Percentiles rank a stretch among this genome's conserved stretches.
Conservation (phyloP, 2,113 vertebrate species). For the Nettapus auritus region DNA sequence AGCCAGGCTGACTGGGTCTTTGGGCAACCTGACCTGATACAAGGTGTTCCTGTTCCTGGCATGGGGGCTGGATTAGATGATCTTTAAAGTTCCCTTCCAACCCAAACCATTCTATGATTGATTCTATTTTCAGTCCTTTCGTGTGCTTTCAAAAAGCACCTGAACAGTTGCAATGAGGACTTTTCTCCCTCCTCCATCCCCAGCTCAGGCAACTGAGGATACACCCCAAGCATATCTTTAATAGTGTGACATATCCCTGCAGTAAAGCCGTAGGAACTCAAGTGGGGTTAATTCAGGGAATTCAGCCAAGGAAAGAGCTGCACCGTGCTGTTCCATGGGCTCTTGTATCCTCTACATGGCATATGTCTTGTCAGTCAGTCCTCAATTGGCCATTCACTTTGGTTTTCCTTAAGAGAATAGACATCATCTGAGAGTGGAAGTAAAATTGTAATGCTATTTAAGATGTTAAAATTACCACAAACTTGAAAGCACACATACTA, state of each 20-base stretch:
- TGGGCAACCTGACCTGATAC: too few species aligned
- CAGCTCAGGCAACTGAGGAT: neutral
- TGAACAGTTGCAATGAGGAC: neutral
- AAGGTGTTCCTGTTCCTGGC: too few species aligned
- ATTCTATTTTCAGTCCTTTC: neutral
- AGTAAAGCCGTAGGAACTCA: neutral
- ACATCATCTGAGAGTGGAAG: neutral
- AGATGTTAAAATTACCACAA: neutral
- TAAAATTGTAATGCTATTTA: neutral
- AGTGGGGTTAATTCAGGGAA: neutral
- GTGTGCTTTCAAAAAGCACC: neutral
- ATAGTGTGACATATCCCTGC: neutral
- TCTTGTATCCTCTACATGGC: neutral
- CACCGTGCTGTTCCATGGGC: neutral
- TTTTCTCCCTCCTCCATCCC: neutral
- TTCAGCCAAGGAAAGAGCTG: neutral
- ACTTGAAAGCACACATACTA: neutral
- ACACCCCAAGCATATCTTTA: neutral
- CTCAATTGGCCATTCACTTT: neutral
- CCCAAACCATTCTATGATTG: too few species aligned
- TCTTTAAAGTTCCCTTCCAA: too few species aligned
- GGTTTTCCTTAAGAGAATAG: neutral
- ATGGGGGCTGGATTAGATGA: too few species aligned
- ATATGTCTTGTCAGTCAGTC: neutral
- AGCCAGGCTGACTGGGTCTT: too few species aligned